Base-by-base conservation (phyloP, 2,888 invertebrate genomes). In the Aspidapion aeneum region DNA sequence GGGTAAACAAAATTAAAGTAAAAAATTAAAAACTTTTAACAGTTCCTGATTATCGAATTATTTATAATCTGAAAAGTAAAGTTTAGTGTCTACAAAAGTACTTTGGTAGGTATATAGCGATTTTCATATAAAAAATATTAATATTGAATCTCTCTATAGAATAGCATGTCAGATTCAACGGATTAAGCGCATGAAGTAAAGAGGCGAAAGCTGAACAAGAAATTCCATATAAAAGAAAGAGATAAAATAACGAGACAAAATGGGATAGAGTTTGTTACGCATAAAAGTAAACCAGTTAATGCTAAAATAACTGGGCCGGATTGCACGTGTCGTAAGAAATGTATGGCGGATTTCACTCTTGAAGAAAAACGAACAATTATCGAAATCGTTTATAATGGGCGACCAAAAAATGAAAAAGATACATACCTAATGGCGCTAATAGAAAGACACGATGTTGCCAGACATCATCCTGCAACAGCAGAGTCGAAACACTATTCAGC, bases 361-460 rank as follows among this genome's bases (percentile, higher is more conserved):
- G 49, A 55, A 55, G 19, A 55, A 55, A 55, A 17, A 55, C 55
- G 9, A 18, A 18, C 55, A 49, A 19, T 60, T 18, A 60, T 60
- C 18, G 54, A 60, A 60, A 60, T n/a, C 1, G n/a, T 57, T 60
- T 60, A 60, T 21, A 56, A 55, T 55, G 60, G 54, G 21, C 19
- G 55, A 7, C 55, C 60, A 60, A 55, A 60, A 58, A 60, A 60
- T 56, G 60, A 55, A 55, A 56, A 60, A 60, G 55, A 60, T 60
- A 60, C 55, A 18, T 60, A 60, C 22, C 60, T 60, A 12, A 19
- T 55, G 16, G 55, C 54, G 20, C 19, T 56, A 56, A 55, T 60
- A 52, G 54, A 60, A 60, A 60, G 58, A 60, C 22, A 60, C 20
- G 54, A 60, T 60, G 60, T 56, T 60, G 55, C 60, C 60, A 60